Base-by-base conservation (phyloP, 2,113 vertebrate genomes). In the Leucopternis melanops region DNA sequence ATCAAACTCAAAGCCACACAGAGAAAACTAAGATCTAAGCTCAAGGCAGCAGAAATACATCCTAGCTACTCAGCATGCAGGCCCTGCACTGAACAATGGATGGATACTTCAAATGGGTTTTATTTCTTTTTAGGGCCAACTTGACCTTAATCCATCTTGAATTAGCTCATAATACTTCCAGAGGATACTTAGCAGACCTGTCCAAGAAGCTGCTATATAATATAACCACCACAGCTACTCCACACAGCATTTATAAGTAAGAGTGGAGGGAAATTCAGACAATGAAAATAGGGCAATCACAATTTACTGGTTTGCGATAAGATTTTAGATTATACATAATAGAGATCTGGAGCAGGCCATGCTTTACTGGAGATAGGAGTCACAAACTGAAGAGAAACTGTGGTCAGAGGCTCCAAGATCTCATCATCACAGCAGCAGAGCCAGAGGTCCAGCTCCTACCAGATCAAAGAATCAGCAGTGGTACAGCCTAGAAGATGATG, bases 61-160 rank as follows among this genome's bases (percentile, higher is more conserved):
- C 11, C 78, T 57, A 89, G 58, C 32, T 84, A 57, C 32, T 93
- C 67, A 63, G 58, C 25, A 42, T 47, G 36, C n/a, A 86, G 27
- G 36, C 72, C 69, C 67, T 50, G 47, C 13, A 13, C 25, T 92
- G 38, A 59, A 90, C 87, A 92, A 79, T 0, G 1, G 63, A 77
- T 16, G 34, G 32, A 71, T 52, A 92, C 18, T 83, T 93, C 71
- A 65, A 27, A 59, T 22, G 32, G n/a, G 20, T 69, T 90, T 57
- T 49, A 81, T 70, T 84, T 83, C 71, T 94, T 94, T 94, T 86
- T 72, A 80, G 74, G 75, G 62, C 4, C 90, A 61, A 85, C 15
- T n/a, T 91, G 84, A 94, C 38, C 71, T 97, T 92, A 96, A 94
- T 92, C 57, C 62, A 79, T 8, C 9, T 65, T 75, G 38, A 86